Evolutionary conservation across 2,888 invertebrate species (phyloP), one percentile per base, ranked within the genome.

Genomic region (Lasioglossum zephyrum): DNA sequence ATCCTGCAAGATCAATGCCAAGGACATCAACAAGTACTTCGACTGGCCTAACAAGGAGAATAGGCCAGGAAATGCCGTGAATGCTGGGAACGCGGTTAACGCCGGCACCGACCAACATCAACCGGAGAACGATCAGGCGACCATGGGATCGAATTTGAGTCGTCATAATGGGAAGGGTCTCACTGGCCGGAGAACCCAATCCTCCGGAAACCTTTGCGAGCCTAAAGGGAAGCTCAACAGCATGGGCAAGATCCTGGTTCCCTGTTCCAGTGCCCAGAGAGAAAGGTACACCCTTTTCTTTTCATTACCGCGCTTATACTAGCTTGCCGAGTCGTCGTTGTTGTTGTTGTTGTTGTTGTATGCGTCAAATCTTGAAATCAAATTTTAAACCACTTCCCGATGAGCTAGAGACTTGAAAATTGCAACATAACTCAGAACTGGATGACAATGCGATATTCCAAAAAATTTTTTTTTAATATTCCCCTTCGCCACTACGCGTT

Each of bases 71-170:
- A 91, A 94, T 93, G 92, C 87, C 87, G 88, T 93, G 87, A 93
- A 92, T 80, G 77, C 0, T 0, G 47, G 22, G 53, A n/a, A 53
- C 53, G n/a, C 53, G 53, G 53, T 3, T 22, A 85, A 81, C 44
- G 85, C 75, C 63, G 63, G 18, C 22, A 75, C 77, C 26, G 76
- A 79, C 26, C 70, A 82, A 76, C 49, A 39, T 16, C 72, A 81
- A 39, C 22, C 47, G 69, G 80, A 57, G 22, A 49, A 39, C 47
- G 88, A 87, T 39, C 73, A 77, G 39, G 13, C 75, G 88, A 96
- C 95, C 93, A 97, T 97, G 97, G 97, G 97, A 94, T 97, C 97
- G 86, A 97, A 97, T 96, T 96, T 97, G 94, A 97, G 97, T 96
- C 97, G 97, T 88, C 97, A 97, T 95, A 97, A 97, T 93, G 96